A percentile compares a stretch with the other conserved stretches of the same genome.
These are phyloP conservation scores for Cydia fagiglandana DNA, from an alignment of 1,140 invertebrate species.

Conservation along the genomic window DNA sequence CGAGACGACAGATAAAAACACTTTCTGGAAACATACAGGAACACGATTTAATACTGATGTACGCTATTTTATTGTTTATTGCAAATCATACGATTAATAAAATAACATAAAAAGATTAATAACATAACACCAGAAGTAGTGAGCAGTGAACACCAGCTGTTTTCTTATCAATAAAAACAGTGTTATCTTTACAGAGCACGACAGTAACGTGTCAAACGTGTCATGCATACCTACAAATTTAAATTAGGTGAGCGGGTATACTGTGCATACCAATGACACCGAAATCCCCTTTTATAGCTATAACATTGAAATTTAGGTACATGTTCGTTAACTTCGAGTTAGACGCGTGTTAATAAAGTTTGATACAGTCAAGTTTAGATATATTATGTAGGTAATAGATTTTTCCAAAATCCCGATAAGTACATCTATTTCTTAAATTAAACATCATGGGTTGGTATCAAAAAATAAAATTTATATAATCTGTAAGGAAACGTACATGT, in stretches of 20 bases:
- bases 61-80: not conserved
- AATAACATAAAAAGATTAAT: too few relatives aligned
- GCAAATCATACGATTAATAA: not conserved
- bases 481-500: too few relatives aligned
- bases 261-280: not conserved
- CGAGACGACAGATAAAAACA: not conserved
- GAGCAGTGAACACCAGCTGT: not conserved
- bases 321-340: not conserved
- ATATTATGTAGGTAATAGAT: too few relatives aligned
- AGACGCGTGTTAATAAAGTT: not conserved
- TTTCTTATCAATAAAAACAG: constrained; percentile 14
- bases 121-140: not conserved
- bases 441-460: too few relatives aligned
- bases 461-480: too few relatives aligned
- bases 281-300: not conserved
- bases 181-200: not conserved
- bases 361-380: not conserved
- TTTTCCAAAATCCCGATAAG: too few relatives aligned
- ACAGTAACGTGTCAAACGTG: not conserved
- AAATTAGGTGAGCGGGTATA: not conserved
- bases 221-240: not conserved
- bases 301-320: not conserved
- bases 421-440: too few relatives aligned
- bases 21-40: not conserved
- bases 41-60: not conserved